phyloP scores from a whole-genome alignment of 2,113 vertebrate genomes.

The Apteryx mantelli region DNA sequence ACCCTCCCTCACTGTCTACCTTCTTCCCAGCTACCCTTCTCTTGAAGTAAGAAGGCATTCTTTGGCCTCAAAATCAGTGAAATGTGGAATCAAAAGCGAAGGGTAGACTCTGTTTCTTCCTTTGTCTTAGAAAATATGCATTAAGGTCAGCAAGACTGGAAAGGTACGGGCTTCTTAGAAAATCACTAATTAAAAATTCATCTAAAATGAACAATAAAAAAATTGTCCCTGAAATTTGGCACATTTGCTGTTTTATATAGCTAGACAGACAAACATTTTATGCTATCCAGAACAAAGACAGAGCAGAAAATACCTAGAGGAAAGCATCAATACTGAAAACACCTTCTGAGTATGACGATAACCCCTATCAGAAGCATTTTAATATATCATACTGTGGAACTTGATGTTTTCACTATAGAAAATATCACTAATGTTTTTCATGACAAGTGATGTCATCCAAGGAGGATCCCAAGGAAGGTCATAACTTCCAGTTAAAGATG shows the following conservation, averaged over 20 bases:
- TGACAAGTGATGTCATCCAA: not conserved
- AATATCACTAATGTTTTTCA: not conserved
- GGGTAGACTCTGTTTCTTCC: not conserved
- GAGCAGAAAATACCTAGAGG: not conserved
- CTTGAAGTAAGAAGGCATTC: not conserved
- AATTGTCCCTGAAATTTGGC: not conserved
- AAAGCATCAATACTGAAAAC: not conserved
- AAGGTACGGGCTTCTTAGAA: not conserved
- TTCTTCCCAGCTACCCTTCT: not conserved
- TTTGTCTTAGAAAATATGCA: not conserved
- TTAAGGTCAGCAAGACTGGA: not conserved
- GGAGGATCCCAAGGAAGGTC: not conserved
- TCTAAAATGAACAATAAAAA: not conserved
- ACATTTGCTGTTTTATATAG: not conserved
- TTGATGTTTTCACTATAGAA: not conserved
- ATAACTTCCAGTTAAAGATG: slow-evolving; percentile 19
- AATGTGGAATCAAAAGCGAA: not conserved
- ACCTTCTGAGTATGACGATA: not conserved
- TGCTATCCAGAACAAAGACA: not conserved
- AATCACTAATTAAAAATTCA: not conserved
- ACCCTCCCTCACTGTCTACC: not conserved
- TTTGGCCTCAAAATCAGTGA: not conserved
- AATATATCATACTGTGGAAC: not conserved
- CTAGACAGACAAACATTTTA: not conserved
- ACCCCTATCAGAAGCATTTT: not conserved